phyloP scores from a whole-genome alignment of 1,140 invertebrate species.

The Bombus picipes region DNA sequence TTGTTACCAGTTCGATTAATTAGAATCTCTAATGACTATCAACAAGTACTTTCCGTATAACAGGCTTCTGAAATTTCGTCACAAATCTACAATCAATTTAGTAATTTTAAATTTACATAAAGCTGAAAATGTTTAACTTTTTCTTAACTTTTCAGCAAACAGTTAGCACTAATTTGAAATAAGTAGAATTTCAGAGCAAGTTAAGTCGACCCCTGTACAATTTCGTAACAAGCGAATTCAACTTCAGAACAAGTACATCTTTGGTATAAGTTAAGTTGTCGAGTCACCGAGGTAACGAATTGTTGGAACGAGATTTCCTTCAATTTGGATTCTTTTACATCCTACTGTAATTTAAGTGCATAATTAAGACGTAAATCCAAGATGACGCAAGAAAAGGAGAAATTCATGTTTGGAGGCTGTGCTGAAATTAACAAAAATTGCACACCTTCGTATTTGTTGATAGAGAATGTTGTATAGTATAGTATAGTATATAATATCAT shows the following conservation, averaged over 20 bases:
- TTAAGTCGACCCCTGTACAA: constrained; percentile 24
- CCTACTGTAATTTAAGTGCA: background rate
- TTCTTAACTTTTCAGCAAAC: constrained; percentile 20
- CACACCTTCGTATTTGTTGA: background rate
- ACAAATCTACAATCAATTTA: background rate
- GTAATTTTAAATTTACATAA: constrained; percentile 4
- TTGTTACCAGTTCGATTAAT: background rate
- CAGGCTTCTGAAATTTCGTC: background rate
- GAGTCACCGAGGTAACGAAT: constrained; percentile 11
- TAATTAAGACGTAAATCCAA: background rate
- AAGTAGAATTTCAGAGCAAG: constrained; percentile 18
- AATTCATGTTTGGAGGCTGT: background rate
- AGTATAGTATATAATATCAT: background rate
- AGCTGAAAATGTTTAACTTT: background rate
- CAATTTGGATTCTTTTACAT: constrained; percentile 7
- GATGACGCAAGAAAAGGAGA: too few species aligned
- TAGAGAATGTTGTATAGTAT: too few species aligned
- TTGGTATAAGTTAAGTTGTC: constrained; percentile 24
- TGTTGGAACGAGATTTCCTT: constrained; percentile 19
- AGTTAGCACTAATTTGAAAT: constrained; percentile 8
- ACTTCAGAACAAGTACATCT: constrained; percentile 25
- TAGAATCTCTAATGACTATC: background rate
- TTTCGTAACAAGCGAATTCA: constrained; percentile 33
- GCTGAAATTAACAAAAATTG: background rate
- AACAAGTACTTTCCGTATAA: too few species aligned